phyloP scores from a whole-genome alignment of 2,797 vertebrate species.

The Coccyzus lansbergi region DNA sequence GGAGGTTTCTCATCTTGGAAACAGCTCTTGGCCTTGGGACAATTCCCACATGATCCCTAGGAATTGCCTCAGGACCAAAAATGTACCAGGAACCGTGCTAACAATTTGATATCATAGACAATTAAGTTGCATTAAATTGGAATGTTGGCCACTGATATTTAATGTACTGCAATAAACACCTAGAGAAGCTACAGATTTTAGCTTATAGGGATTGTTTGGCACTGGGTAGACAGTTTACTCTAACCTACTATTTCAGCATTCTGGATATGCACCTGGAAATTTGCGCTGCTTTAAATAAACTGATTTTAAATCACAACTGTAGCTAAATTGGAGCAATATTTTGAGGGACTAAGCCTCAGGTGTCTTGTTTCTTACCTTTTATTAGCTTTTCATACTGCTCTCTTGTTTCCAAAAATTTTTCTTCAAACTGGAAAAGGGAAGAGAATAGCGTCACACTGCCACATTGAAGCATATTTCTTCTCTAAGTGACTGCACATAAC shows the following conservation, averaged over 20 bases:
- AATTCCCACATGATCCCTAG: not conserved
- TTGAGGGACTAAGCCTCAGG: not conserved
- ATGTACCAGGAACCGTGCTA: not conserved
- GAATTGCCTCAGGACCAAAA: not conserved
- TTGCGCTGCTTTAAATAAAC: not conserved
- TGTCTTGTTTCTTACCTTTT: conserved; percentile 64
- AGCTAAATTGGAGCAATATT: not conserved
- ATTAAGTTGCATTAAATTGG: not conserved
- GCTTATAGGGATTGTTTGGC: not conserved
- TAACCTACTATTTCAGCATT: not conserved
- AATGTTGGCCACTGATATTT: not conserved
- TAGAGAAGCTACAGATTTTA: not conserved
- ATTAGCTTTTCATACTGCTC: conserved; percentile 83
- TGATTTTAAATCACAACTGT: not conserved
- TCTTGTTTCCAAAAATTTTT: conserved; percentile 76
- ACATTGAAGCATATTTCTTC: not conserved
- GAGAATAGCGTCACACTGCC: not conserved
- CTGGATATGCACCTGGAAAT: not conserved
- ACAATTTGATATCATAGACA: not conserved
- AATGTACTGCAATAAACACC: not conserved
- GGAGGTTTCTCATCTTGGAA: not conserved
- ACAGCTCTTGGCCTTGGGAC: no score
- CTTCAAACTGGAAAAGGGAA: conserved; percentile 83
- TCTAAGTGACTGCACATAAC: not conserved
- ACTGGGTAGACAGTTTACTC: not conserved